Conservation (phyloP, 2,113 vertebrate genomes). For the Acinonyx jubatus region DNA sequence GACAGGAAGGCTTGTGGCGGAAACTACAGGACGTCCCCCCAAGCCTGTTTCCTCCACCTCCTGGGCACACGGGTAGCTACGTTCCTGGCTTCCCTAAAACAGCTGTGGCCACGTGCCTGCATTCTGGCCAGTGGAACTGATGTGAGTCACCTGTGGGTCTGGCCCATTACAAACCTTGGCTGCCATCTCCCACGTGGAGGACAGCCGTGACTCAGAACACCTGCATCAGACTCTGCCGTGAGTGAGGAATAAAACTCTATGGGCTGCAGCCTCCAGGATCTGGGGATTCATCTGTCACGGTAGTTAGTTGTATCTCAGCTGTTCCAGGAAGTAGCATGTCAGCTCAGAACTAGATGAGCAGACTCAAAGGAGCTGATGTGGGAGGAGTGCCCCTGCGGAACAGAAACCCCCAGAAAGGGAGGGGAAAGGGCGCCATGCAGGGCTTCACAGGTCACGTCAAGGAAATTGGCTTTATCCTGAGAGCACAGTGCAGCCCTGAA, state of each 20-base stretch:
- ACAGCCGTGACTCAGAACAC: not conserved
- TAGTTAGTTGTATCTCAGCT: not conserved
- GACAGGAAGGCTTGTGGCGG: not conserved
- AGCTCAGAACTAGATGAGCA: not conserved
- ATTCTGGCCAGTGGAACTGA: not conserved
- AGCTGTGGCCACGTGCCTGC: fast-evolving
- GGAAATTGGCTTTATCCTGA: not conserved
- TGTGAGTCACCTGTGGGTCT: too few species aligned
- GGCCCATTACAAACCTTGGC: not conserved
- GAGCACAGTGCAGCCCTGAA: not conserved
- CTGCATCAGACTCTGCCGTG: not conserved
- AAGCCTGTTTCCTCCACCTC: not conserved
- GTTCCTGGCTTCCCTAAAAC: not conserved
- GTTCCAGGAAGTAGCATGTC: not conserved
- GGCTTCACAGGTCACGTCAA: fast-evolving
- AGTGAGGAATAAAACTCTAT: not conserved
- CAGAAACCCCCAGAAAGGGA: not conserved
- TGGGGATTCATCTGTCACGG: not conserved
- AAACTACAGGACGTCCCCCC: not conserved
- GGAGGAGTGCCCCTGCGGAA: not conserved
- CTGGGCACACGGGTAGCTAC: not conserved
- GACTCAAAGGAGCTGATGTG: not conserved
- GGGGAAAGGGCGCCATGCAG: fast-evolving
- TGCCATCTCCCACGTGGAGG: fast-evolving
- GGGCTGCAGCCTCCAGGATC: fast-evolving